Base-by-base conservation (phyloP, 2,113 vertebrate species). In the Cynopterus brachyotis region DNA sequence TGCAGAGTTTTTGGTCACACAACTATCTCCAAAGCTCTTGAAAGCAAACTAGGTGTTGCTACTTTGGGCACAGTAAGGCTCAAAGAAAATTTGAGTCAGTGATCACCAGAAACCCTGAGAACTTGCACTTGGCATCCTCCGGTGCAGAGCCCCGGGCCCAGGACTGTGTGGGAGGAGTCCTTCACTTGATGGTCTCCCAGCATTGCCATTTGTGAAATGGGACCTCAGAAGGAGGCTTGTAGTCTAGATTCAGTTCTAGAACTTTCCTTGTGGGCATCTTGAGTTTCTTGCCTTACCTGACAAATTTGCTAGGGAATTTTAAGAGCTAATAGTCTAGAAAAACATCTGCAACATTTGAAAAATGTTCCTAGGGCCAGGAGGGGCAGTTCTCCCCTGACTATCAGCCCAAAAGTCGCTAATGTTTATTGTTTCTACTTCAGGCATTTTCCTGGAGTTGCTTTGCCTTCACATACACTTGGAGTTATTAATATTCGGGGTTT, bases 221-320 rank as follows among this genome's bases (percentile, higher is more conserved):
- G 4, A 3, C 16, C 60, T 64, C 75, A 82, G 2, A 9, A 84
- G 88, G 20, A 81, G 8, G 22, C 10, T 69, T 64, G 6, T 42
- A 79, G 19, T 60, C 47, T n/a, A 50, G 11, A 70, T 28, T 89
- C 47, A 35, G 4, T 91, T 89, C 64, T 80, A 89, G 79, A 95
- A 95, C 30, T 86, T 94, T 75, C 85, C 26, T 62, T 26, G 22
- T 26, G 30, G 24, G 3, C 6, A 53, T 4, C 37, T 78, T 19
- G 0, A 64, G 59, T 40, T 87, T 90, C 64, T 80, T 59, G 32
- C 26, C 11, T 26, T 45, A 72, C 24, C 22, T 82, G 42, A 55
- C 6, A 67, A 20, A 53, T n/a, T 53, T 89, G 10, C 50, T 72
- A 93, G 62, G 13, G 83, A 78, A 76, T 28, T 32, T 86, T 30